phyloP scores from a whole-genome alignment of 1,140 invertebrate species.

The Drosophila chauvacae region DNA sequence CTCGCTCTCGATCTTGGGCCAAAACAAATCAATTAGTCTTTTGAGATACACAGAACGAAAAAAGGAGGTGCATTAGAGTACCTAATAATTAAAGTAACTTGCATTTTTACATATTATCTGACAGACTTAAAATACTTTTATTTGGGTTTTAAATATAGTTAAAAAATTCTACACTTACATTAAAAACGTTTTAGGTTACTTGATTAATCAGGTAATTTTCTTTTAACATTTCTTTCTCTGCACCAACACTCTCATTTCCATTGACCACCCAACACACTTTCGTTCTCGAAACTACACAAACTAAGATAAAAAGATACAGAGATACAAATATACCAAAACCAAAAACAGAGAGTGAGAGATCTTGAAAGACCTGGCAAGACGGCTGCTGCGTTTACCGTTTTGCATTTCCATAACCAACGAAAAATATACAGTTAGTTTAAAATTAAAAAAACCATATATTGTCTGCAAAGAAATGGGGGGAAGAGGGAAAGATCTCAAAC shows the following conservation, averaged over 20 bases:
- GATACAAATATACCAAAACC: slow-evolving; percentile 14
- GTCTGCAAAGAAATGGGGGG: slow-evolving; percentile 14
- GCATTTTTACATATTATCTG: not conserved
- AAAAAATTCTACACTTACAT: not conserved
- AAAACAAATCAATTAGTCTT: slow-evolving; percentile 43
- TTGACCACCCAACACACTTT: slow-evolving; percentile 60
- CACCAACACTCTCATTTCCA: slow-evolving; percentile 40
- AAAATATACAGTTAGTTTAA: slow-evolving; percentile 65
- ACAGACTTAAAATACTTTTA: no score
- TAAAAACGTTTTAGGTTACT: not conserved
- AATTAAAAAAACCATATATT: slow-evolving; percentile 57
- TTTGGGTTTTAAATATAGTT: no score
- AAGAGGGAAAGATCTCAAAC: not conserved
- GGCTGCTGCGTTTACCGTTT: slow-evolving; percentile 70
- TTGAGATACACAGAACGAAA: slow-evolving; percentile 6
- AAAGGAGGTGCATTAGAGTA: not conserved
- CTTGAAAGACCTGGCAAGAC: slow-evolving; percentile 10
- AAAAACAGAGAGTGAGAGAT: slow-evolving; percentile 17
- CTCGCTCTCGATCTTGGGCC: slow-evolving; percentile 44
- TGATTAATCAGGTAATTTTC: not conserved
- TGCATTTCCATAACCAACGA: slow-evolving; percentile 72
- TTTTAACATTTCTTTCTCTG: slow-evolving; percentile 1
- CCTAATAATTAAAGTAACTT: no score
- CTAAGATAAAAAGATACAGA: slow-evolving; percentile 17
- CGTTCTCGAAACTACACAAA: slow-evolving; percentile 65